phyloP scores from a whole-genome alignment of 2,888 invertebrate genomes.

The Hofmannophila pseudospretella region DNA sequence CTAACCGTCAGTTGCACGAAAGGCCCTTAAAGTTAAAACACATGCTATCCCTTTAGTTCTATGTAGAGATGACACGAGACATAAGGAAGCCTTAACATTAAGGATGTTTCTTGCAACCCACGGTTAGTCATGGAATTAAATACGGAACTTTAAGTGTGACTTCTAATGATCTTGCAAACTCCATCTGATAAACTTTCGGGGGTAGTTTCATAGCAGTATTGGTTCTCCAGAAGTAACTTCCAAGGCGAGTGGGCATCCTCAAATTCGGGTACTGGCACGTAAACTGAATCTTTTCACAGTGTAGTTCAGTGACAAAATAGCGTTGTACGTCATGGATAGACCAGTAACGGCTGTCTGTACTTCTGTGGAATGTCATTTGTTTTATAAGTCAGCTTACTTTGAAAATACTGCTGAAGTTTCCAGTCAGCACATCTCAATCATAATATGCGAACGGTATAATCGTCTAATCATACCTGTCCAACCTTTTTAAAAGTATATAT shows the following conservation, averaged over 20 bases:
- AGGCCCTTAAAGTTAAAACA: no score
- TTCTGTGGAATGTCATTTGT: conserved; percentile 32
- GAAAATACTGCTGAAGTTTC: no score
- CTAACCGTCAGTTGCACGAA: no score
- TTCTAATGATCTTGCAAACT: conserved; percentile 43
- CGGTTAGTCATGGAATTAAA: not conserved
- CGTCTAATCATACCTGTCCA: no score
- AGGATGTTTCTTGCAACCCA: no score
- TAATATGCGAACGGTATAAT: no score
- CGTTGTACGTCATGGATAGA: conserved; percentile 59
- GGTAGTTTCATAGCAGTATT: conserved; percentile 47
- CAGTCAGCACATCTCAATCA: no score
- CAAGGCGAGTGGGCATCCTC: conserved; percentile 39
- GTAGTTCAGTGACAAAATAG: conserved; percentile 45
- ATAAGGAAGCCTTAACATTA: no score
- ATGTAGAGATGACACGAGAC: no score
- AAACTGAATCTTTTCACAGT: conserved; percentile 56
- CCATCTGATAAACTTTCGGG: conserved; percentile 37
- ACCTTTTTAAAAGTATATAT: no score
- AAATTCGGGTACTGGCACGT: conserved; percentile 59
- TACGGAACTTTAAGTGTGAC: conserved; percentile 45
- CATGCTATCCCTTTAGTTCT: no score
- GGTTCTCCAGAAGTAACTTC: conserved; percentile 43
- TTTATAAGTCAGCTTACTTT: no score
- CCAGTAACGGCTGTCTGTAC: conserved; percentile 50